Evolutionary conservation across 2,888 invertebrate species (phyloP).

Genomic region (Rotaria macrura): DNA sequence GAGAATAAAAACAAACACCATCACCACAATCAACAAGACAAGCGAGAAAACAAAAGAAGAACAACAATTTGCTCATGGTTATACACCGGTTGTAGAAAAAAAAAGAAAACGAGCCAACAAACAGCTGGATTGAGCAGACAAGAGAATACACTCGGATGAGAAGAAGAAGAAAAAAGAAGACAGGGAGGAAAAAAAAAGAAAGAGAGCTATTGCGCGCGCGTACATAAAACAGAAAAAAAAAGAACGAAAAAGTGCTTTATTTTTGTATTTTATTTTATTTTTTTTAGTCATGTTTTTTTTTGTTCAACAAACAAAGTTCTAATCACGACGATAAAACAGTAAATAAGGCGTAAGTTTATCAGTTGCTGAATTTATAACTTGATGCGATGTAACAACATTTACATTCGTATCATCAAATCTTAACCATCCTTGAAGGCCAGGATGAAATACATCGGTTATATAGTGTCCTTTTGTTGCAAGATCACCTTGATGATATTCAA

Average conservation of each 20-base stretch:
- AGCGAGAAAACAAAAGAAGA: neutral
- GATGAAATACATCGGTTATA: constrained; percentile 80
- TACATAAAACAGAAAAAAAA: neutral
- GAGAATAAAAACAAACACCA: neutral
- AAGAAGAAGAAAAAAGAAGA: neutral
- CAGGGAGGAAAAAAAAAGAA: neutral
- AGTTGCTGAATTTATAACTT: constrained; percentile 62
- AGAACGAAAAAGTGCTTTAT: neutral
- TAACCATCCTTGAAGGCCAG: constrained; percentile 73
- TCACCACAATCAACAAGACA: neutral
- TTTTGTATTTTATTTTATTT: no score
- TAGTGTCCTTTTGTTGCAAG: constrained; percentile 86
- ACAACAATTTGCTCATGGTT: neutral
- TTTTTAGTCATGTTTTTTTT: no score
- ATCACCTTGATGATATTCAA: constrained; percentile 89
- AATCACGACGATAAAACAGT: constrained; percentile 33
- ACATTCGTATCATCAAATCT: constrained; percentile 81
- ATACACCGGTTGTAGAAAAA: neutral
- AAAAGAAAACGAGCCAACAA: neutral
- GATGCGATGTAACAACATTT: constrained; percentile 64
- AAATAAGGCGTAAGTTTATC: constrained; percentile 30
- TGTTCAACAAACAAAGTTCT: neutral
- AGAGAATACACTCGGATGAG: constrained; percentile 8
- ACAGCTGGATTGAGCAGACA: neutral
- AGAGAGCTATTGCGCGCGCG: neutral